Base-by-base conservation (phyloP, 2,113 vertebrate species). In the Turnix velox region DNA sequence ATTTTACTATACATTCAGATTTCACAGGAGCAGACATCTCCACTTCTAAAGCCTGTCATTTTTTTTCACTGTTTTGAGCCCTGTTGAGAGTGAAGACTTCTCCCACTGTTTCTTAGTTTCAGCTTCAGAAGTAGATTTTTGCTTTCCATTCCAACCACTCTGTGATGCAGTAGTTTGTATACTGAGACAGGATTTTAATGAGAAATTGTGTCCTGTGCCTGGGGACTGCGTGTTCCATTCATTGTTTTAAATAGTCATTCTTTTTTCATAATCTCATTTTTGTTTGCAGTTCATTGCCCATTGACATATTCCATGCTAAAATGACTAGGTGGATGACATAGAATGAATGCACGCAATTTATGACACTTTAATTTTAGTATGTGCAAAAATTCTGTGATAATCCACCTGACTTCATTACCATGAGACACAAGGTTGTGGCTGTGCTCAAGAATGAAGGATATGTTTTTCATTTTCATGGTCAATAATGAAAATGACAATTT, bases 1-100 rank as follows among this genome's bases (percentile, higher is more conserved):
- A 25, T 90, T 87, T 88, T 62, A 48, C 71, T 69, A 31, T 87
- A 89, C 51, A 30, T 42, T 93, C 78, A 76, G 22, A 67, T 94
- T 92, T 75, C 52, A 80, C 18, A 49, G 52, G 89, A 93, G 40
- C 51, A 89, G 27, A 68, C 7, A 46, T 69, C 43, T 84, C 31
- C 18, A 43, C 49, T 92, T 92, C 54, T 76, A 75, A 77, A 90
- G 19, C 25, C 37, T 77, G 27, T 67, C 6, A 58, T 61, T 73
- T 88, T 88, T 80, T 82, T 35, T 73, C 42, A n/a, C 45, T 90
- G 28, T 73, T 93, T 90, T 79, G 30, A 92, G 49, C 15, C 42
- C 22, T 73, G 8, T 31, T 90, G 45, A 71, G 23, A 86, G 6
- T n/a, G 14, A 68, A 80, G 45, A n/a, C 2, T 59, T 73, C n/a